These are phyloP conservation scores for Torymus tubicola DNA, from an alignment of 2,888 invertebrate genomes.

Conservation along the genomic window DNA sequence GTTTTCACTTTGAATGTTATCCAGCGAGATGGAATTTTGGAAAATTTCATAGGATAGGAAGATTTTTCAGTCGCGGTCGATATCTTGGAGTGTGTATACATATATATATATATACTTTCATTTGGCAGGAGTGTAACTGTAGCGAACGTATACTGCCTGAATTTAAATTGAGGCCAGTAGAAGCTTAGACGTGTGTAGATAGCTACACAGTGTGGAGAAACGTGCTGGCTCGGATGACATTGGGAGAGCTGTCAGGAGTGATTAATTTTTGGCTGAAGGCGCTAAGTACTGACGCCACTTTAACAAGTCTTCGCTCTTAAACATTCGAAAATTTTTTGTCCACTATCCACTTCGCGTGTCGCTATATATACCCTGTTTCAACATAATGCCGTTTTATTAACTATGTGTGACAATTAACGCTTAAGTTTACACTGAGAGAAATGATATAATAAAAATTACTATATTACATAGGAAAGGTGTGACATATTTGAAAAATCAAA, in stretches of 20 bases:
- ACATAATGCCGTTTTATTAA: background rate
- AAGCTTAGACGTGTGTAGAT: background rate
- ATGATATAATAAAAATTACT: too few relatives aligned
- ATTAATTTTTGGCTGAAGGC: conserved; percentile 54
- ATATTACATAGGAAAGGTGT: too few relatives aligned
- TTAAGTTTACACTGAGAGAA: too few relatives aligned
- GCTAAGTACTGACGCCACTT: conserved; percentile 52
- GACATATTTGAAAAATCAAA: too few relatives aligned
- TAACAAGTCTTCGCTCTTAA: conserved; percentile 57
- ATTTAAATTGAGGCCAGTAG: conserved; percentile 42
- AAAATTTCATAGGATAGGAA: background rate
- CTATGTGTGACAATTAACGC: too few relatives aligned
- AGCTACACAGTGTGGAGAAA: conserved; percentile 12
- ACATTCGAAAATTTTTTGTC: conserved; percentile 33
- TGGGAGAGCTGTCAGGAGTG: conserved; percentile 51
- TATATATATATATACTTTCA: background rate
- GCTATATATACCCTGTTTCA: background rate
- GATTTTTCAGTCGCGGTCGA: too few relatives aligned
- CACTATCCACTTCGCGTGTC: background rate
- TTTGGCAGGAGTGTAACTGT: background rate
- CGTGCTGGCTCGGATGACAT: conserved; percentile 45
- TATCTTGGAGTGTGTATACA: too few relatives aligned
- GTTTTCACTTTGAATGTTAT: background rate
- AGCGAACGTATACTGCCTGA: conserved; percentile 20
- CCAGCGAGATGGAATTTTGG: background rate